Conservation (phyloP, 2,113 vertebrate genomes). For the Microcebus murinus region DNA sequence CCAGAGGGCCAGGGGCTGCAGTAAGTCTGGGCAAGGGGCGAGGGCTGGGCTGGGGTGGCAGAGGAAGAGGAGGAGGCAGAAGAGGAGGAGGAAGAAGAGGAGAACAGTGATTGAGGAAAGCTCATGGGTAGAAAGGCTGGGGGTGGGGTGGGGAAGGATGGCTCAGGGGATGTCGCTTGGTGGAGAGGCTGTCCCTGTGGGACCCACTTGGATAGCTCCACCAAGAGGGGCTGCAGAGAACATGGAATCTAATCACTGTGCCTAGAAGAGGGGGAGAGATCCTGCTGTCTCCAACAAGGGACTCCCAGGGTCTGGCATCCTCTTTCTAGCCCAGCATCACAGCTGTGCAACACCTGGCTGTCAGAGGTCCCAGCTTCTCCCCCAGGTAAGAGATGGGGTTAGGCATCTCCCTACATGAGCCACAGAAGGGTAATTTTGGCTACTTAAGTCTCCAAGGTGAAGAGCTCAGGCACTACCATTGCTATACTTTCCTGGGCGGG, state of each 20-base stretch:
- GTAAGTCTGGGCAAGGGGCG: neutral
- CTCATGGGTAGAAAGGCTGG: rapidly evolving
- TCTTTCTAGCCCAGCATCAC: neutral
- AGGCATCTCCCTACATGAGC: neutral
- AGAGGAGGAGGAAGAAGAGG: too few relatives aligned
- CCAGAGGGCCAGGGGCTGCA: neutral
- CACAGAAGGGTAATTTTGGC: neutral
- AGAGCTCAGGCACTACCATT: neutral
- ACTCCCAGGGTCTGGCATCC: neutral
- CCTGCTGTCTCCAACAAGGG: neutral
- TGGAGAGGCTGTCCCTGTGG: neutral
- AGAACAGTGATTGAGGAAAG: too few relatives aligned
- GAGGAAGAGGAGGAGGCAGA: neutral
- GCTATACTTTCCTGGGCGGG: neutral
- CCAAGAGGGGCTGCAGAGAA: neutral
- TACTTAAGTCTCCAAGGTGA: neutral
- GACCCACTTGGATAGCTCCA: neutral
- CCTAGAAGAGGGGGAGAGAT: neutral
- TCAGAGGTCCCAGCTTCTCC: neutral
- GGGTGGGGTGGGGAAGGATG: rapidly evolving
- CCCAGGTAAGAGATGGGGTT: neutral
- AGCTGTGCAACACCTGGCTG: neutral
- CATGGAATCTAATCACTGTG: neutral
- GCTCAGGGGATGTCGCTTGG: neutral
- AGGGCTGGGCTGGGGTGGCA: neutral